Conservation (phyloP, 2,113 vertebrate species). For the Gadus chalcogrammus region DNA sequence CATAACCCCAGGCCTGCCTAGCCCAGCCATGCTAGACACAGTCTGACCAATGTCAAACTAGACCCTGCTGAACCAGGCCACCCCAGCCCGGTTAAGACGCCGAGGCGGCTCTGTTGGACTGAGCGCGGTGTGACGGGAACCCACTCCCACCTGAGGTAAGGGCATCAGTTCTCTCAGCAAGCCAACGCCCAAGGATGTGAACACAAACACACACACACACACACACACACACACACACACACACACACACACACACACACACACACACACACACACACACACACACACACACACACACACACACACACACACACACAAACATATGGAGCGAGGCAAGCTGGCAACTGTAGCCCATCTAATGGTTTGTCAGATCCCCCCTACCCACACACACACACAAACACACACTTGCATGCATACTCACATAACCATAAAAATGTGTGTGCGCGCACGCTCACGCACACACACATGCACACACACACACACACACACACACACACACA, state of each 20-base stretch:
- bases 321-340: slow-evolving; percentile 37
- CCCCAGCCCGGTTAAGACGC: slow-evolving; percentile 53
- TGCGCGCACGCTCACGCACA: not conserved
- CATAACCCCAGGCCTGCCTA: slow-evolving; percentile 60
- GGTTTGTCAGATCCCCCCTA: slow-evolving; percentile 32
- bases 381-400: slow-evolving; percentile 13
- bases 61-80: slow-evolving; percentile 13
- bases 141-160: slow-evolving; percentile 46
- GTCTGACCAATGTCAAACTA: slow-evolving; percentile 48
- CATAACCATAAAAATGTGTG: not conserved
- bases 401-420: not conserved
- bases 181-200: slow-evolving; percentile 49
- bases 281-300: too few relatives aligned
- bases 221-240: slow-evolving; percentile 34
- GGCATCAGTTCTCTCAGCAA: slow-evolving; percentile 50
- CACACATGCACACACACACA: too few relatives aligned
- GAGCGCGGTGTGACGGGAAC: not conserved
- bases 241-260: too few relatives aligned
- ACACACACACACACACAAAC: slow-evolving; percentile 39
- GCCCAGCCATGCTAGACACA: slow-evolving; percentile 62
- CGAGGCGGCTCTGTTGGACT: not conserved
- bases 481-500: too few relatives aligned
- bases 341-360: slow-evolving; percentile 28
- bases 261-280: too few relatives aligned
- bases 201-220: slow-evolving; percentile 32